phyloP scores from a whole-genome alignment of 1,140 invertebrate species.

The Laupala kohalensis region DNA sequence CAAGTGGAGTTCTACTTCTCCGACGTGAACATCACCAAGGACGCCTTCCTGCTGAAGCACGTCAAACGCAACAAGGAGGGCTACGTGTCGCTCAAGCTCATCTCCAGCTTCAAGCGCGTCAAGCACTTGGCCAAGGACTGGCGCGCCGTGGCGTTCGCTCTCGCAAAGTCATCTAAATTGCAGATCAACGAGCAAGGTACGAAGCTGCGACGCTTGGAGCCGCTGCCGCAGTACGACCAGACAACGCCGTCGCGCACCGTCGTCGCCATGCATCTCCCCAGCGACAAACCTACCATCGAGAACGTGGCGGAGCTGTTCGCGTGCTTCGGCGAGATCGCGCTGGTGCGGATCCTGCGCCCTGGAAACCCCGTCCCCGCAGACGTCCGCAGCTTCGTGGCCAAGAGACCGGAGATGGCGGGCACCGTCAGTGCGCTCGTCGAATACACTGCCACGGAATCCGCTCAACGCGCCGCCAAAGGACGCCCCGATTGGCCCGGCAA shows the following conservation, averaged over 20 bases:
- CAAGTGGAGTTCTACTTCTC: slow-evolving; percentile 91
- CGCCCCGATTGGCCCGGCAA: slow-evolving; percentile 30
- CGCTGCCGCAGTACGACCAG: slow-evolving; percentile 79
- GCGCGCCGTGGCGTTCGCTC: slow-evolving; percentile 73
- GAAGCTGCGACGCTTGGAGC: slow-evolving; percentile 72
- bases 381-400: slow-evolving; percentile 75
- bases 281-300: slow-evolving; percentile 73
- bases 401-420: slow-evolving; percentile 73
- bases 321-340: slow-evolving; percentile 72
- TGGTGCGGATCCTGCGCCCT: slow-evolving; percentile 71
- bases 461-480: slow-evolving; percentile 61
- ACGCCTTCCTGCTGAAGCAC: slow-evolving; percentile 88
- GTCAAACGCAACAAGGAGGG: slow-evolving; percentile 88
- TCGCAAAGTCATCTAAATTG: slow-evolving; percentile 64
- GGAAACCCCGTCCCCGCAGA: slow-evolving; percentile 78
- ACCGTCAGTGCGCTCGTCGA: slow-evolving; percentile 78
- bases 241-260: slow-evolving; percentile 80
- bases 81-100: slow-evolving; percentile 84
- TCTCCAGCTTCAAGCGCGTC: slow-evolving; percentile 85
- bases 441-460: slow-evolving; percentile 74
- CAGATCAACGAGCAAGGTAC: slow-evolving; percentile 84
- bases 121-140: slow-evolving; percentile 87
- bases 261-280: slow-evolving; percentile 70
- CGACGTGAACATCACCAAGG: slow-evolving; percentile 86
- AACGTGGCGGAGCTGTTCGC: slow-evolving; percentile 77